These are phyloP conservation scores for Notothenia coriiceps DNA, from an alignment of 2,113 vertebrate genomes.

Conservation along the genomic window DNA sequence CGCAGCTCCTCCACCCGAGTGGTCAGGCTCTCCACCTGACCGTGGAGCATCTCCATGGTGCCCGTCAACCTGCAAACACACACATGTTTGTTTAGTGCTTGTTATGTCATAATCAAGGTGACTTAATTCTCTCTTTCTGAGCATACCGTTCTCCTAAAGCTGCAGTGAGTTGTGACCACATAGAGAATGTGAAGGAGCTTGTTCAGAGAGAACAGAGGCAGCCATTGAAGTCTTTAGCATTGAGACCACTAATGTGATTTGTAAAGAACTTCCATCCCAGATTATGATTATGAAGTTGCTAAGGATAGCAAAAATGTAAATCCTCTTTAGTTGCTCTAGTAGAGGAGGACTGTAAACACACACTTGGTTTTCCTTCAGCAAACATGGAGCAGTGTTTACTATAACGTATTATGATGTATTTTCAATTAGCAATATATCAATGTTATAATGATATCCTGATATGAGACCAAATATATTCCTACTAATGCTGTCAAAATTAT, in stretches of 20 bases:
- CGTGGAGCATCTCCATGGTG: slow-evolving; percentile 92
- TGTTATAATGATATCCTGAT: no score
- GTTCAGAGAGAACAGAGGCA: slow-evolving; percentile 44
- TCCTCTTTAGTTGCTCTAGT: background rate
- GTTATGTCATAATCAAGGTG: background rate
- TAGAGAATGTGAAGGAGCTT: slow-evolving; percentile 7
- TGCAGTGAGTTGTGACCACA: slow-evolving; percentile 24
- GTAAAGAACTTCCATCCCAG: slow-evolving; percentile 15
- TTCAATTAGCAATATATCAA: no score
- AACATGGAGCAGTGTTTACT: background rate
- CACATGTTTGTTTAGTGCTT: background rate
- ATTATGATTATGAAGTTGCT: slow-evolving; percentile 28
- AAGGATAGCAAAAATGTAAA: background rate
- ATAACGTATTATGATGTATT: background rate
- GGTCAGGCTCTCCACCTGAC: slow-evolving; percentile 93
- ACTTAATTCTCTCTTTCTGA: background rate
- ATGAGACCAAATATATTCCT: no score
- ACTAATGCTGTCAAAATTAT: no score
- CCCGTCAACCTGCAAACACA: slow-evolving; percentile 87
- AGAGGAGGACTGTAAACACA: background rate
- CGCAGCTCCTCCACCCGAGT: slow-evolving; percentile 92
- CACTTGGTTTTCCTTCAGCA: background rate
- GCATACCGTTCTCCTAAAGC: background rate
- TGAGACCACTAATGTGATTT: slow-evolving; percentile 34
- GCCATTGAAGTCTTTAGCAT: slow-evolving; percentile 23